Base-by-base conservation (phyloP, 2,797 vertebrate species). In the Morus bassanus region DNA sequence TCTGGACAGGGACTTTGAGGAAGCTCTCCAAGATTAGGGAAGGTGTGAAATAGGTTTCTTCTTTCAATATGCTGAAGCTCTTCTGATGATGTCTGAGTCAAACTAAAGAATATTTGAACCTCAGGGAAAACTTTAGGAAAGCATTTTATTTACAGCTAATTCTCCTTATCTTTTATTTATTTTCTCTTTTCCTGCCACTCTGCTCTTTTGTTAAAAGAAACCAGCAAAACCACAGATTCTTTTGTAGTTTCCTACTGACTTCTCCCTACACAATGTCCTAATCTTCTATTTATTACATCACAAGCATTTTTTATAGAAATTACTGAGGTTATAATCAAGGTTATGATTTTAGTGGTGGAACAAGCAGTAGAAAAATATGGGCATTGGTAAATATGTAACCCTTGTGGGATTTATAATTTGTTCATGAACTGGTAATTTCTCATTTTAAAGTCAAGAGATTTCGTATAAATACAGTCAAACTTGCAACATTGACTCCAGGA, bases 31-130 rank as follows among this genome's bases (percentile, higher is more conserved):
- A 92, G 92, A 80, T 83, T 92, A 92, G 6, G 15, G 15, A 13
- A 94, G 68, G 53, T 96, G 75, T 95, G 86, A 95, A 95, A 95
- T 83, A 91, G 37, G 59, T 94, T 96, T 95, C 86, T 77, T 83
- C 45, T 64, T 89, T 88, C 86, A 92, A 13, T 75, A 72, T 59
- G 14, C 41, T 88, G 75, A 89, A 92, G 48, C 53, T 68, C 61
- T 69, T 88, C 91, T 95, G 83, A 53, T 88, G 41, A 79, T 93
- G 78, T 83, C 65, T 94, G 39, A 50, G 75, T 93, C 60, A 84
- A 65, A 78, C 27, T 88, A 91, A 93, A 93, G 63, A 59, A 79
- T 48, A 80, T 95, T 93, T 95, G 60, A 94, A 91, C 72, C 68
- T 85, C 56, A 37, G 41, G 68, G 84, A 88, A 94, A 96, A 76